These are phyloP conservation scores for Megalops atlanticus DNA, from an alignment of 2,113 vertebrate genomes.

Conservation along the genomic window DNA sequence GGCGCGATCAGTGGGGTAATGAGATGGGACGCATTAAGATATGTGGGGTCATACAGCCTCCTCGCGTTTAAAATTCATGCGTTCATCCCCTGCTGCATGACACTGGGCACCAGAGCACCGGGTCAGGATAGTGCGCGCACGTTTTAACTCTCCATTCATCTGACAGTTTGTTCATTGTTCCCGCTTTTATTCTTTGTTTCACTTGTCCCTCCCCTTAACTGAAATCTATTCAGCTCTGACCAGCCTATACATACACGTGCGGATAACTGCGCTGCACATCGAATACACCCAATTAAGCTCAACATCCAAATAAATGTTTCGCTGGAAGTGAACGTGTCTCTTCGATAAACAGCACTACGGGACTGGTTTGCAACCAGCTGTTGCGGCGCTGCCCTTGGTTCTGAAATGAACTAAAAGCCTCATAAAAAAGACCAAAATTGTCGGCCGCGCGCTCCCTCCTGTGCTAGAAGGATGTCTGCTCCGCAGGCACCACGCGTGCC, in stretches of 20 bases:
- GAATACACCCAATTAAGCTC: not conserved
- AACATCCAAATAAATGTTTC: not conserved
- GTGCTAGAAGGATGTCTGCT: slow-evolving; percentile 30
- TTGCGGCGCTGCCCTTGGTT: slow-evolving; percentile 29
- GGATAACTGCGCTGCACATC: not conserved
- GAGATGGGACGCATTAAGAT: not conserved
- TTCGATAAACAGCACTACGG: not conserved
- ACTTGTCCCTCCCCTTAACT: too few relatives aligned
- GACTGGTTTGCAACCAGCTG: slow-evolving; percentile 52
- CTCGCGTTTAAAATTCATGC: not conserved
- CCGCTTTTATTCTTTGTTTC: not conserved
- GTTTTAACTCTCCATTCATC: not conserved
- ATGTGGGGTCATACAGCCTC: not conserved
- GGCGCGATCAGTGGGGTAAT: slow-evolving; percentile 7
- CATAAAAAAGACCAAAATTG: not conserved
- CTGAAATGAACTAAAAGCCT: slow-evolving; percentile 23
- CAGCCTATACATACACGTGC: not conserved
- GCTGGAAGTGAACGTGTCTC: not conserved
- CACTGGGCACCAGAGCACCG: not conserved
- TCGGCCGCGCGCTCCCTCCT: not conserved
- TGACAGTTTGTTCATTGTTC: not conserved
- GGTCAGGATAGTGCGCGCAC: not conserved
- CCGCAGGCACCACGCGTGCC: slow-evolving; percentile 32
- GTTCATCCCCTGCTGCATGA: not conserved
- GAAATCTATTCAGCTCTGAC: not conserved